Base-by-base conservation (phyloP, 2,797 vertebrate species). In the Anguilla marmorata region DNA sequence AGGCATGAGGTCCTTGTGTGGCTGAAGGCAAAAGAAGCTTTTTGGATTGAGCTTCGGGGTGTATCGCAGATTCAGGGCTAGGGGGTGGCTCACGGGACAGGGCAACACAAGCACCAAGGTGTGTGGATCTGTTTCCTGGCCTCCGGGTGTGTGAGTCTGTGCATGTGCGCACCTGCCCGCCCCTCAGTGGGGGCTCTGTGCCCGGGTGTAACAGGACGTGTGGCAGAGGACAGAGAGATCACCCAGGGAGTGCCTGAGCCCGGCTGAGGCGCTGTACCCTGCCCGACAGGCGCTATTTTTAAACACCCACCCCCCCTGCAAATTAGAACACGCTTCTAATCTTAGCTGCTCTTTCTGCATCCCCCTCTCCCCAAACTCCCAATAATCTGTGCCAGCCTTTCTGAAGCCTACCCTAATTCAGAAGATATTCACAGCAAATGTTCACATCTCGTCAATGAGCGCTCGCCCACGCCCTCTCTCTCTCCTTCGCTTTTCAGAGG, bases 271-370 rank as follows among this genome's bases (percentile, higher is more conserved):
- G 63, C 79, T 45, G 37, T 74, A 79, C 80, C 60, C 58, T 16
- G 56, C 74, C 74, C 21, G 33, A 12, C 74, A 41, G 87, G 58
- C 87, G 48, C 66, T 87, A 80, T 86, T 82, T 48, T 0, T 89
- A 88, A 88, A 89, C 86, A 54, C 80, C 80, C 69, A 87, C 89
- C 85, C 54, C 60, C 80, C 16, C 21, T 7, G 74, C 63, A 84
- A 91, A 90, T 90, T 87, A 90, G 82, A 86, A 84, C 88, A 80
- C 88, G 21, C 79, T 21, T 89, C 72, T 86, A 83, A 88, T 89
- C 79, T 88, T 86, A 88, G 69, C 52, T 6, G 56, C 56, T 74
- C 41, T 48, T 85, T 50, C 72, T 86, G 30, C 50, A 30, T 52
- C 88, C 66, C 79, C 74, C 33, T 79, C 74, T 79, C 79, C 79